Evolutionary conservation across 2,113 vertebrate genomes (phyloP).

Genomic region (Ptychochromis oligacanthus): DNA sequence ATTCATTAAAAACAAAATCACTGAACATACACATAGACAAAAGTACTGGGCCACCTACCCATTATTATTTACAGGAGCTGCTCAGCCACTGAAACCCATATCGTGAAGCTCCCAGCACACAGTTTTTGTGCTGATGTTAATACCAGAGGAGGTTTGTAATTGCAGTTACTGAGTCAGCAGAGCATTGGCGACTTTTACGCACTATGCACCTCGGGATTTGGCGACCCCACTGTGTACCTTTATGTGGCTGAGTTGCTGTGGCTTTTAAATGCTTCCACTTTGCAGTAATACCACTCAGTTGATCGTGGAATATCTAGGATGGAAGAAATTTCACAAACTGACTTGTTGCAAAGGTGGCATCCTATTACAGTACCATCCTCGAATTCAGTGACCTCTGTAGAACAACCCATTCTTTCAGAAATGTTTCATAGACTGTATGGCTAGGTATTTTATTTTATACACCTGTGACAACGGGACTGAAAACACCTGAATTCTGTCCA

Average conservation of each 20-base stretch:
- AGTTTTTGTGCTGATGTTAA: too few relatives aligned
- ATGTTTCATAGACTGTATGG: not conserved
- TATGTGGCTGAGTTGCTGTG: too few relatives aligned
- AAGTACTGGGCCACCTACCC: too few relatives aligned
- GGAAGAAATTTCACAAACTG: not conserved
- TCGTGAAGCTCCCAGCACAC: too few relatives aligned
- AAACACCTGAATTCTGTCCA: not conserved
- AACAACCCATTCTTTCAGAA: not conserved
- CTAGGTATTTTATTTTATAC: not conserved
- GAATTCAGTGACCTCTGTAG: not conserved
- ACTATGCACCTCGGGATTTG: too few relatives aligned
- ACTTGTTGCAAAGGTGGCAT: not conserved
- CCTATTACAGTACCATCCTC: not conserved
- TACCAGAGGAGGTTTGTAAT: too few relatives aligned
- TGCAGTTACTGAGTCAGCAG: too few relatives aligned
- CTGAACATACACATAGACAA: not conserved
- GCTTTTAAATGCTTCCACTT: too few relatives aligned
- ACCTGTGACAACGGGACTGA: not conserved
- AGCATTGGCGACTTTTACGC: too few relatives aligned
- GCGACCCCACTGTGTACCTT: too few relatives aligned
- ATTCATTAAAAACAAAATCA: not conserved
- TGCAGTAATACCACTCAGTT: not conserved
- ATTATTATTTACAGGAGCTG: too few relatives aligned
- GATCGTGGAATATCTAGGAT: not conserved
- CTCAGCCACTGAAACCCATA: too few relatives aligned